Conservation (phyloP, 2,888 invertebrate species). For the Copidosoma aretas region DNA sequence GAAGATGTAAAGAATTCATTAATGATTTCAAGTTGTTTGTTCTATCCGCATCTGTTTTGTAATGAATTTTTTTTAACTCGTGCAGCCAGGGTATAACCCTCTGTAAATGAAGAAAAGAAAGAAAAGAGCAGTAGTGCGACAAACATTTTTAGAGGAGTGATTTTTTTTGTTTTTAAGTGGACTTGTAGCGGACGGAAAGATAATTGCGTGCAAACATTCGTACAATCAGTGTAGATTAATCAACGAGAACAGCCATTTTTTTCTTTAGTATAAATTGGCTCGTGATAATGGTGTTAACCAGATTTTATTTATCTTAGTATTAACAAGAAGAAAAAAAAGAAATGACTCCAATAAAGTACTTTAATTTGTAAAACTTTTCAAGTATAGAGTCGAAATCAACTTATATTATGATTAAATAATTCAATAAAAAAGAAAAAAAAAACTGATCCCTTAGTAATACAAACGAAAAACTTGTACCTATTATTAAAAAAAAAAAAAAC, state of each 20-base stretch:
- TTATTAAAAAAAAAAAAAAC: too few relatives aligned
- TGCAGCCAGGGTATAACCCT: conserved; percentile 27
- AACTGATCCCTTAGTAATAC: conserved; percentile 26
- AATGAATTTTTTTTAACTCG: conserved; percentile 26
- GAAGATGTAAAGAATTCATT: conserved; percentile 12
- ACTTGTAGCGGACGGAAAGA: conserved; percentile 1
- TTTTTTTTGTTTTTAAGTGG: conserved; percentile 14
- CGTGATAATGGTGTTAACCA: conserved; percentile 26
- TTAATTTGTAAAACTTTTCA: conserved; percentile 33
- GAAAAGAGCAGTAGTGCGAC: conserved; percentile 17
- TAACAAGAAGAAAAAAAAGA: too few relatives aligned
- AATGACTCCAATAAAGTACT: conserved; percentile 28
- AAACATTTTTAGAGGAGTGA: conserved; percentile 22
- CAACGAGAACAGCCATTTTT: conserved; percentile 2
- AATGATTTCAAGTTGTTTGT: not conserved
- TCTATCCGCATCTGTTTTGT: conserved; percentile 9
- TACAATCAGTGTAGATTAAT: conserved; percentile 26
- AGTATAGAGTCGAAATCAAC: conserved; percentile 23
- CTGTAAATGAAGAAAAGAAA: conserved; percentile 33
- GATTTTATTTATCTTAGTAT: conserved; percentile 38
- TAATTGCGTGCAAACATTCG: conserved; percentile 9
- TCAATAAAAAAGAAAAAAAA: conserved; percentile 31
- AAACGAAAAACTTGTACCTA: not conserved
- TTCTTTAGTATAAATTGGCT: conserved; percentile 30
- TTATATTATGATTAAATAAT: conserved; percentile 25